Evolutionary conservation across 1,140 invertebrate genomes (phyloP).

Genomic region (Pseudomyrmex pallidus): DNA sequence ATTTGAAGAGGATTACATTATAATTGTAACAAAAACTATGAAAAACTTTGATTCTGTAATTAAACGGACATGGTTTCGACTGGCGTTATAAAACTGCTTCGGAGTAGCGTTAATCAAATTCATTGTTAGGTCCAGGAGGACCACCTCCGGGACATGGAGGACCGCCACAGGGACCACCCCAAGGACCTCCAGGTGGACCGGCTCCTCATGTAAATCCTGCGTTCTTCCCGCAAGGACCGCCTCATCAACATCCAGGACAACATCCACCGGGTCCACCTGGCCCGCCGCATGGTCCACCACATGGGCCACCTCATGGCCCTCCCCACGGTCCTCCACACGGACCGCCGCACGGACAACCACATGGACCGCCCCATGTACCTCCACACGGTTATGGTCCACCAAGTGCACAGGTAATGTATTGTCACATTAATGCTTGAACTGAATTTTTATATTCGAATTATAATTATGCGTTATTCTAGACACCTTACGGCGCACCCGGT

Average conservation of each 20-base stretch:
- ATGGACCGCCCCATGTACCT: slow-evolving; percentile 86
- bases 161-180: slow-evolving; percentile 87
- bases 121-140: slow-evolving; percentile 86
- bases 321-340: slow-evolving; percentile 87
- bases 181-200: slow-evolving; percentile 89
- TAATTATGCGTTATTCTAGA: slow-evolving; percentile 69
- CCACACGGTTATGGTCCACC: slow-evolving; percentile 87
- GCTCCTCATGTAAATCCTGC: slow-evolving; percentile 98
- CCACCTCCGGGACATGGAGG: slow-evolving; percentile 87
- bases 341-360: slow-evolving; percentile 85
- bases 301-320: slow-evolving; percentile 87
- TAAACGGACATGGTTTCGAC: too few species aligned
- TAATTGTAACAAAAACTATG: too few species aligned
- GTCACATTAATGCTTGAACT: not conserved
- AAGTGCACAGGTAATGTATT: slow-evolving; percentile 77
- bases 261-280: slow-evolving; percentile 87
- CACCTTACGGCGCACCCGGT: slow-evolving; percentile 85
- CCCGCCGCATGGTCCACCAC: slow-evolving; percentile 87
- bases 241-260: slow-evolving; percentile 87
- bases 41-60: too few species aligned
- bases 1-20: too few species aligned
- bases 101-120: slow-evolving; percentile 72
- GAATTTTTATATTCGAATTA: not conserved
- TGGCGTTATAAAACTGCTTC: too few species aligned
- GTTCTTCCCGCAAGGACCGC: slow-evolving; percentile 94